These are phyloP conservation scores for Cryptocephalus moraei DNA, from an alignment of 2,888 invertebrate genomes.

Conservation along the genomic window DNA sequence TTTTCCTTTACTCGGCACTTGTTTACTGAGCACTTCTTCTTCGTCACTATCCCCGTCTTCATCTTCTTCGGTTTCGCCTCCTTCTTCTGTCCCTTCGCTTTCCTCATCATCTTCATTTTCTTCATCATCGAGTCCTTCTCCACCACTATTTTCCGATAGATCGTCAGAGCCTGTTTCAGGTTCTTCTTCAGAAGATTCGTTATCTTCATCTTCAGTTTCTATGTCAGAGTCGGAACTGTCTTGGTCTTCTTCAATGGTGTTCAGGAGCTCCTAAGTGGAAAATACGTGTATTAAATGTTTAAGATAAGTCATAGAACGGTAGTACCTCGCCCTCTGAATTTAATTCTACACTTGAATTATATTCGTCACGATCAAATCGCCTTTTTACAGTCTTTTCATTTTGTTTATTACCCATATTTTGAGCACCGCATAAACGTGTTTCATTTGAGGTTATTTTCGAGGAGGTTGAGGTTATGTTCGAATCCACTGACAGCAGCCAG, in stretches of 20 bases:
- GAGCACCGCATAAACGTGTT: no score
- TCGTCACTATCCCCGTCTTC: constrained; percentile 10
- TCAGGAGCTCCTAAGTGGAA: constrained; percentile 14
- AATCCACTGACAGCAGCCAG: no score
- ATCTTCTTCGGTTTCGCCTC: constrained; percentile 17
- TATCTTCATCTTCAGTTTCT: constrained; percentile 30
- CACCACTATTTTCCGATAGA: constrained; percentile 28
- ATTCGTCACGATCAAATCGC: no score
- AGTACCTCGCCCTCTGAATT: no score
- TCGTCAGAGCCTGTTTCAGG: constrained; percentile 29
- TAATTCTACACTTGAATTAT: no score
- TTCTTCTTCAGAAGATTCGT: constrained; percentile 25
- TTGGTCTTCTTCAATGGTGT: constrained; percentile 27
- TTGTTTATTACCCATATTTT: no score
- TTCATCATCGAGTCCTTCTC: constrained; percentile 30
- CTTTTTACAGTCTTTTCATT: no score
- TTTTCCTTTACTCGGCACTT: constrained; percentile 3
- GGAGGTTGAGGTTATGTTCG: no score
- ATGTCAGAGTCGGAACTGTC: constrained; percentile 33
- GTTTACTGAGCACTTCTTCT: no score
- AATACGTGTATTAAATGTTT: no score
- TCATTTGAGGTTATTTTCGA: no score
- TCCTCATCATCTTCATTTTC: constrained; percentile 43
- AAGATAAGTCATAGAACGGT: no score
- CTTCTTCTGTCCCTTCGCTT: constrained; percentile 36